Percentiles rank a stretch among this genome's conserved stretches.
These are phyloP conservation scores for Enteromius trimaculatus DNA, from an alignment of 2,797 vertebrate species.

Conservation along the genomic window DNA sequence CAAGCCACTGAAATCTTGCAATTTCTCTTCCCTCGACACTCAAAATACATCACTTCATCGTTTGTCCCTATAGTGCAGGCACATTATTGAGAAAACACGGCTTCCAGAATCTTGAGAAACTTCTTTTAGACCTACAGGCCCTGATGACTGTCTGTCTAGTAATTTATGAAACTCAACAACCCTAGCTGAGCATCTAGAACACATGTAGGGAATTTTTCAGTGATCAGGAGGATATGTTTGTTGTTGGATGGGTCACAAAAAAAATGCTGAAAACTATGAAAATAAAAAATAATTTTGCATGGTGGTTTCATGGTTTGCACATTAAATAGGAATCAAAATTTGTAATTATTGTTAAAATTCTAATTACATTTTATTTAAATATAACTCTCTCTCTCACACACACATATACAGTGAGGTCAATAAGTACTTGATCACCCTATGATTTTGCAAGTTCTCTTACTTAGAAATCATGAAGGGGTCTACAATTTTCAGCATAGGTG, in stretches of 20 bases:
- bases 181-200: background rate
- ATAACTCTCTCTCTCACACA: too few species aligned
- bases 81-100: background rate
- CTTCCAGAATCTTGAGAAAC: background rate
- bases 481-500: too few species aligned
- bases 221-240: background rate
- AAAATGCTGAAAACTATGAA: background rate
- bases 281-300: background rate
- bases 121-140: background rate
- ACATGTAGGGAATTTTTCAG: background rate
- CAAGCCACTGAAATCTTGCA: background rate
- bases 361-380: background rate
- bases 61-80: background rate
- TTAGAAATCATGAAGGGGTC: too few species aligned
- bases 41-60: slow-evolving; percentile 8
- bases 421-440: too few species aligned
- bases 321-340: background rate
- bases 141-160: background rate
- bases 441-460: too few species aligned
- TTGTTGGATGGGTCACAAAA: background rate
- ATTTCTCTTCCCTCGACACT: slow-evolving; percentile 17
- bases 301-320: background rate
- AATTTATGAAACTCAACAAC: slow-evolving; percentile 1
- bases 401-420: too few species aligned
- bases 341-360: background rate